These are phyloP conservation scores for Dendrocincla tyrannina DNA, from an alignment of 2,797 vertebrate species.

Conservation along the genomic window DNA sequence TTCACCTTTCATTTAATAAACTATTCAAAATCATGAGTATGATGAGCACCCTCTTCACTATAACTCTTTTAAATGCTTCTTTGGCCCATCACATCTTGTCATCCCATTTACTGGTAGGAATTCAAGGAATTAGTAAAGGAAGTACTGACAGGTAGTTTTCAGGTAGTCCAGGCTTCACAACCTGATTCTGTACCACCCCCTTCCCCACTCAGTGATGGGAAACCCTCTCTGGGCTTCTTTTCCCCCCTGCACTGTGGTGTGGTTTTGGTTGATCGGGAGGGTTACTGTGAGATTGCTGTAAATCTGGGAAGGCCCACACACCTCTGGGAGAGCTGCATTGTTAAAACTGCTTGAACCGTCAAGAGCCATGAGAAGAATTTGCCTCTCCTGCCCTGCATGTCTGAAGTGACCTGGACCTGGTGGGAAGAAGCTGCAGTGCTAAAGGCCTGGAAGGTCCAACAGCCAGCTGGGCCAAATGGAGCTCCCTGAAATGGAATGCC, in stretches of 20 bases:
- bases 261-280: background rate
- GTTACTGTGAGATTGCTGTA: background rate
- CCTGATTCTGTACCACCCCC: background rate
- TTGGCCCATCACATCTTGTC: slow-evolving; percentile 42
- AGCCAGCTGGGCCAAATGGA: background rate
- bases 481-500: background rate
- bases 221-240: background rate
- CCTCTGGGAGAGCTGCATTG: background rate
- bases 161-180: background rate
- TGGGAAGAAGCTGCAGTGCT: background rate
- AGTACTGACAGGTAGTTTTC: background rate
- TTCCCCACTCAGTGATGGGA: background rate
- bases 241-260: background rate
- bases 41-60: slow-evolving; percentile 75
- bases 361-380: background rate
- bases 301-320: background rate
- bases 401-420: background rate
- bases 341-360: background rate
- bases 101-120: background rate
- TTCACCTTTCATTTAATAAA: slow-evolving; percentile 94
- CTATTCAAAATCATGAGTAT: slow-evolving; percentile 83
- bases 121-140: background rate
- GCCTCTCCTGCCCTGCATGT: accelerated
- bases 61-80: slow-evolving; percentile 41
- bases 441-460: background rate